Evolutionary conservation across 2,113 vertebrate species (phyloP).

Genomic region (Myotis lucifugus): DNA sequence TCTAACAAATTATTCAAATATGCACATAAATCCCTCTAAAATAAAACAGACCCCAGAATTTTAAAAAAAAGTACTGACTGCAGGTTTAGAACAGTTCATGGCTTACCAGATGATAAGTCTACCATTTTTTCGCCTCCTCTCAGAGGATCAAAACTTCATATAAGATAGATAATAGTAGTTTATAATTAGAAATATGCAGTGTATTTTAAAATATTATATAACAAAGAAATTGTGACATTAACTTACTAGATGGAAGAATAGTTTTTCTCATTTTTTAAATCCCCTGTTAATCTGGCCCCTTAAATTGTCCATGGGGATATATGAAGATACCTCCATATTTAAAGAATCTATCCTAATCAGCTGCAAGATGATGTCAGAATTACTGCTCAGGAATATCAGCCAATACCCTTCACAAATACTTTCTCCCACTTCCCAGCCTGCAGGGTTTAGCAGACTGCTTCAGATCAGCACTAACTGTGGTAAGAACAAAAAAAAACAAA

Average conservation of each 20-base stretch:
- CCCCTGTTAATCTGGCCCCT: neutral
- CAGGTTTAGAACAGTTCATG: neutral
- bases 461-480: neutral
- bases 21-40: neutral
- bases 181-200: slow-evolving; percentile 33
- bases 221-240: neutral
- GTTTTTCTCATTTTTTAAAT: neutral
- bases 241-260: neutral
- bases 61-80: neutral
- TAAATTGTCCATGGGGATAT: neutral
- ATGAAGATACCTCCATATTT: neutral
- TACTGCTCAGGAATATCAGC: neutral
- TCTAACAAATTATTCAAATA: neutral
- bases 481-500: neutral
- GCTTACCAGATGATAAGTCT: neutral
- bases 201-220: slow-evolving; percentile 21
- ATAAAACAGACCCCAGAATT: neutral
- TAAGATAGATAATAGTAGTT: neutral
- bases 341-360: neutral
- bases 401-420: neutral
- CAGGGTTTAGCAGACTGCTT: neutral
- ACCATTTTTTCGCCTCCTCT: neutral
- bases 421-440: neutral
- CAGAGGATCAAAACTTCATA: slow-evolving; percentile 26
- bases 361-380: neutral